Percentiles rank a stretch among this genome's conserved stretches.
These are phyloP conservation scores for Centrocercus urophasianus DNA, from an alignment of 2,113 vertebrate genomes.

Conservation along the genomic window DNA sequence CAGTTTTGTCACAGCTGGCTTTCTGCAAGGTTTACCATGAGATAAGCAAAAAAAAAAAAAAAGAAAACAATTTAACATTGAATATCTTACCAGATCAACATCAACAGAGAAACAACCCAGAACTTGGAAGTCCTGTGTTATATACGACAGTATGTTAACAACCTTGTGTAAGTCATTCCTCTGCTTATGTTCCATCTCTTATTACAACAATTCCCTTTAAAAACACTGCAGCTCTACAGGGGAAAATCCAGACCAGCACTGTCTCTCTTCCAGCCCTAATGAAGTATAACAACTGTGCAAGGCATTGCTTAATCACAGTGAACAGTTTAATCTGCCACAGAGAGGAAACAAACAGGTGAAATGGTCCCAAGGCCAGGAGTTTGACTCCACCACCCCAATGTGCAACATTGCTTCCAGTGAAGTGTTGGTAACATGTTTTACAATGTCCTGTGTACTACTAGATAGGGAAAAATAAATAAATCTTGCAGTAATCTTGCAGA, in stretches of 20 bases:
- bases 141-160: background rate
- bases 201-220: background rate
- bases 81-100: background rate
- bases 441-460: background rate
- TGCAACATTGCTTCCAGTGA: background rate
- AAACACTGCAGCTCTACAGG: background rate
- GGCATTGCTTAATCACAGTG: background rate
- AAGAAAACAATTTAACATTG: background rate
- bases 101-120: background rate
- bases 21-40: background rate
- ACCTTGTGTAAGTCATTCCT: background rate
- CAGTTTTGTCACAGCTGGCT: background rate
- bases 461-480: background rate
- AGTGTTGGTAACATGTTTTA: background rate
- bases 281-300: background rate
- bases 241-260: background rate
- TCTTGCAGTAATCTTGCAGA: background rate
- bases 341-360: background rate
- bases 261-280: background rate
- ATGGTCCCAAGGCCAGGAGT: fast-evolving
- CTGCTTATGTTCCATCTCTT: background rate
- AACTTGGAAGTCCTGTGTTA: background rate
- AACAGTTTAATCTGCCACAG: background rate
- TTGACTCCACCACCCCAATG: background rate
- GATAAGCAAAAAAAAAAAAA: background rate